These are phyloP conservation scores for Macaria liturata DNA, from an alignment of 2,888 invertebrate species.

Conservation along the genomic window DNA sequence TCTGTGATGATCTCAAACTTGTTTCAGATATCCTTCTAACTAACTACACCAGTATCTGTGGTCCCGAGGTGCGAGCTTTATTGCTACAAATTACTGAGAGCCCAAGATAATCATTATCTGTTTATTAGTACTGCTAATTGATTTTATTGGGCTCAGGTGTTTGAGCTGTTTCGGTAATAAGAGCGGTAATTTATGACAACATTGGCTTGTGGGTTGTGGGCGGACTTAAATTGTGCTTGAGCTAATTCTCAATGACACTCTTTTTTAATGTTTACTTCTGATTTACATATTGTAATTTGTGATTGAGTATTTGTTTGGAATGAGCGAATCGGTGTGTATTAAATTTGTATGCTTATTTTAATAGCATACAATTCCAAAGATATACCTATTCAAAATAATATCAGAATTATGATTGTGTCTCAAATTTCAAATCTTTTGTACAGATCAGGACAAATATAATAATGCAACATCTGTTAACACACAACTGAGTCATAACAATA, in stretches of 20 bases:
- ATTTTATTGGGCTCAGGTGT: slow-evolving; percentile 12
- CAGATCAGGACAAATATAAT: not conserved
- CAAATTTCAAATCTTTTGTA: not conserved
- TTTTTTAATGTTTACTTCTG: too few relatives aligned
- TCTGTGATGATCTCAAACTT: too few relatives aligned
- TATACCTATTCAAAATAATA: too few relatives aligned
- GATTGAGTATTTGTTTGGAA: too few relatives aligned
- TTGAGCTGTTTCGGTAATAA: not conserved
- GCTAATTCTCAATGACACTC: too few relatives aligned
- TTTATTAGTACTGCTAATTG: slow-evolving; percentile 20
- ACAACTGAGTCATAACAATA: slow-evolving; percentile 7
- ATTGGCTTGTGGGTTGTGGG: not conserved
- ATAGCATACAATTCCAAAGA: too few relatives aligned
- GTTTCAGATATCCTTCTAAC: too few relatives aligned
- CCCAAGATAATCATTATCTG: slow-evolving; percentile 9
- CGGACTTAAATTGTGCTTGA: too few relatives aligned
- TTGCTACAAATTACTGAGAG: slow-evolving; percentile 13
- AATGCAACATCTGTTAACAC: slow-evolving; percentile 6
- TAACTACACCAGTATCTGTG: slow-evolving; percentile 3
- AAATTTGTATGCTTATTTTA: too few relatives aligned
- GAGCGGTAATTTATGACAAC: not conserved
- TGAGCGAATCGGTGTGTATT: too few relatives aligned
- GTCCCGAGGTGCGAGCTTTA: slow-evolving; percentile 14
- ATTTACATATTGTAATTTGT: too few relatives aligned
- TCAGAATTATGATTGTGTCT: not conserved